These are phyloP conservation scores for Heliconius eleuchia DNA, from an alignment of 1,140 invertebrate genomes.

Conservation along the genomic window DNA sequence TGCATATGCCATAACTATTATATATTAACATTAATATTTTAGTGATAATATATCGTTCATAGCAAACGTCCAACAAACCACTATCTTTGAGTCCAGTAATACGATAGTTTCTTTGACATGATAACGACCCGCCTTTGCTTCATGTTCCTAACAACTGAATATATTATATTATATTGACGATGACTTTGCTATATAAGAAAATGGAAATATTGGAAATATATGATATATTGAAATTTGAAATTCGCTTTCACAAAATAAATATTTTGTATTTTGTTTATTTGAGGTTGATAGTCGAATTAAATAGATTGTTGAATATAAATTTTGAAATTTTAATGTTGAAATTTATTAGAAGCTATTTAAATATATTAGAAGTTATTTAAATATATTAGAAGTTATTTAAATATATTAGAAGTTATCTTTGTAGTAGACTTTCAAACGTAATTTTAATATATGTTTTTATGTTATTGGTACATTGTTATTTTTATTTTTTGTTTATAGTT, in stretches of 20 bases:
- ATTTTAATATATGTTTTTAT: too few species aligned
- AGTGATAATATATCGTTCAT: constrained; percentile 50
- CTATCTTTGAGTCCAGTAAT: constrained; percentile 72
- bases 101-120: constrained; percentile 79
- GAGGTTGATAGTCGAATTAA: not conserved
- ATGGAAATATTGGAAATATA: constrained; percentile 59
- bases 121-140: constrained; percentile 65
- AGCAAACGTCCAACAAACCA: constrained; percentile 65
- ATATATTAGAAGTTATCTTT: not conserved
- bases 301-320: too few species aligned
- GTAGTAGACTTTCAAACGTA: not conserved
- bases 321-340: too few species aligned
- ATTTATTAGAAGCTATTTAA: not conserved
- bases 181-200: constrained; percentile 44
- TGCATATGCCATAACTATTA: not conserved
- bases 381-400: not conserved
- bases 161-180: constrained; percentile 68
- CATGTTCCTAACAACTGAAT: constrained; percentile 66
- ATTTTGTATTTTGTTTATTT: constrained; percentile 12
- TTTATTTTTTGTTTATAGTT: constrained; percentile 14
- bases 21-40: constrained; percentile 47
- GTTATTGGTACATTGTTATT: not conserved
- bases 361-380: not conserved
- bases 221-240: constrained; percentile 27
- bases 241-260: not conserved